Percentiles rank a stretch among this genome's conserved stretches.
Evolutionary conservation across 2,888 invertebrate species (phyloP).

Genomic region (Chaetoderma sp.): DNA sequence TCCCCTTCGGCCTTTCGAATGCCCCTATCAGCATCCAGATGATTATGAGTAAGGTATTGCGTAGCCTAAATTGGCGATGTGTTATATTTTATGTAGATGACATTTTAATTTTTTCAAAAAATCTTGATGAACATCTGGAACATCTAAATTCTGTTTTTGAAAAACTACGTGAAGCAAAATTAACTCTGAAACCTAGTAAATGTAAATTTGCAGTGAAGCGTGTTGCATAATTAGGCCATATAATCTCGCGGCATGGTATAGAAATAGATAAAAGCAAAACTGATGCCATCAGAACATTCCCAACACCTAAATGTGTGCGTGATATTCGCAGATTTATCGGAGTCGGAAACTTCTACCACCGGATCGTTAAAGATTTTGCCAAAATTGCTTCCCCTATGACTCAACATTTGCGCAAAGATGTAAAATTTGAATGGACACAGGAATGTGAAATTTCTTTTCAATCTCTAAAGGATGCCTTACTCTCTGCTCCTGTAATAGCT

Average conservation of each 20-base stretch:
- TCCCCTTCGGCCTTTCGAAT: constrained; percentile 4
- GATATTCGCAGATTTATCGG: background rate
- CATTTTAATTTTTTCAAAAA: constrained; percentile 5
- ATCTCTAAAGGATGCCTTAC: constrained; percentile 38
- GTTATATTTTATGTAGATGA: constrained; percentile 19
- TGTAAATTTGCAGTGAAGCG: background rate
- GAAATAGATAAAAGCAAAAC: background rate
- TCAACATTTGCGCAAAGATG: constrained; percentile 43
- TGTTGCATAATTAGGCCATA: background rate
- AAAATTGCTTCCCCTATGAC: constrained; percentile 48
- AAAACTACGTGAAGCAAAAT: background rate
- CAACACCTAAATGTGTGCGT: background rate
- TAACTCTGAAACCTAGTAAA: constrained; percentile 2
- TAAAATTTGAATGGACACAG: constrained; percentile 42
- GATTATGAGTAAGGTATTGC: background rate
- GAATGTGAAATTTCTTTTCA: constrained; percentile 47
- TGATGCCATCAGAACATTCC: background rate
- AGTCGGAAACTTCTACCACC: constrained; percentile 54
- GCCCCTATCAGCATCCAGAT: background rate
- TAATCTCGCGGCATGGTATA: background rate
- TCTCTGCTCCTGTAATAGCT: constrained; percentile 15
- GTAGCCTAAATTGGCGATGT: constrained; percentile 4
- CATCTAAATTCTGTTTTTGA: background rate
- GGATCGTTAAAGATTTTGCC: constrained; percentile 52
- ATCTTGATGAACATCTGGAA: constrained; percentile 2